Percentiles rank a stretch among this genome's conserved stretches.
Conservation (phyloP, 2,113 vertebrate genomes). For the Urocolius indicus region DNA sequence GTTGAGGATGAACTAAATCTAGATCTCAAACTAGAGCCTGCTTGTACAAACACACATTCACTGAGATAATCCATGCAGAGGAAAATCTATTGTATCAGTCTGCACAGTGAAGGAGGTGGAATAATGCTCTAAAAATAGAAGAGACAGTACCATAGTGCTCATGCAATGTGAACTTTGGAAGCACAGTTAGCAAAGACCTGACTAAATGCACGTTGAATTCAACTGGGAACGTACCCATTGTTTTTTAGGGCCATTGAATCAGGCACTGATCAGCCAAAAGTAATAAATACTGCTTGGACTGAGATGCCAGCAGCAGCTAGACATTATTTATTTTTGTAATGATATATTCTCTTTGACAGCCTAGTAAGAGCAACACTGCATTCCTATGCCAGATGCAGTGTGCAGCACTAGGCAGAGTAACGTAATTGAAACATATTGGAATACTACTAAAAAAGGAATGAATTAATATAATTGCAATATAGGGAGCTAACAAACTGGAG, state of each 20-base stretch:
- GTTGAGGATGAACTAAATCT: neutral
- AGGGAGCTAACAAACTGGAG: neutral
- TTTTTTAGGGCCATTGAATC: neutral
- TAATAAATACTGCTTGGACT: constrained; percentile 12
- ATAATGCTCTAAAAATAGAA: constrained; percentile 21
- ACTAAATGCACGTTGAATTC: constrained; percentile 31
- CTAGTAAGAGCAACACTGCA: neutral
- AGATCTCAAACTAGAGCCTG: constrained; percentile 7
- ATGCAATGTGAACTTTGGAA: constrained; percentile 5
- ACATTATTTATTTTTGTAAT: constrained; percentile 56
- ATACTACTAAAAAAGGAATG: neutral
- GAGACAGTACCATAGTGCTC: neutral
- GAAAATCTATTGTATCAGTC: constrained; percentile 9
- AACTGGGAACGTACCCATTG: neutral
- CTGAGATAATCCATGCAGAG: constrained; percentile 21
- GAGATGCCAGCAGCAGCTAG: constrained; percentile 47
- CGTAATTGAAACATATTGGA: neutral
- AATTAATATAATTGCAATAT: neutral
- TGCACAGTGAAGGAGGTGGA: constrained; percentile 12
- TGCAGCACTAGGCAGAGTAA: neutral
- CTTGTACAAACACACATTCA: constrained; percentile 36
- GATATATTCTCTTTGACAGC: constrained; percentile 29
- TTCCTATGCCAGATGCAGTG: constrained; percentile 7
- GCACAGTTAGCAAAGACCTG: constrained; percentile 19
- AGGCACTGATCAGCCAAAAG: neutral